These are phyloP conservation scores for Uropsilus gracilis DNA, from an alignment of 2,113 vertebrate genomes.

Conservation along the genomic window DNA sequence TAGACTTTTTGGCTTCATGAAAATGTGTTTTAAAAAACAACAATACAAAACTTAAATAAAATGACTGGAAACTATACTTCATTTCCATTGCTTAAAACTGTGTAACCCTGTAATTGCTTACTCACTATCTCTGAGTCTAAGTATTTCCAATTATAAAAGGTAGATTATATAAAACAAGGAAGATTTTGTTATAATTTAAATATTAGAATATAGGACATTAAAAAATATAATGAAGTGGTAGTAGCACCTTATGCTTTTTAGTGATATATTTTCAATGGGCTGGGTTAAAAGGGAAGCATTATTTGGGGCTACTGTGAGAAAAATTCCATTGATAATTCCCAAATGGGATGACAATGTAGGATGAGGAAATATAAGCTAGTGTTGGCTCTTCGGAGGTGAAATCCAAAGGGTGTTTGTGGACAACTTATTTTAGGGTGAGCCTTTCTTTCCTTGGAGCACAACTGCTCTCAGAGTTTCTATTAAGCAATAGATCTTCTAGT, in stretches of 20 bases:
- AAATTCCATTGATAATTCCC: not conserved
- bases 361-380: not conserved
- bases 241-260: not conserved
- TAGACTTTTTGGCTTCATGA: not conserved
- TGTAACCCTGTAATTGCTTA: not conserved
- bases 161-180: not conserved
- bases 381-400: not conserved
- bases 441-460: not conserved
- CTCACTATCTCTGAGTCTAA: not conserved
- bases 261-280: not conserved
- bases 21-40: not conserved
- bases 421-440: not conserved
- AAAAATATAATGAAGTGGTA: not conserved
- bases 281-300: not conserved
- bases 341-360: not conserved
- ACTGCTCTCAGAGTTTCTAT: not conserved
- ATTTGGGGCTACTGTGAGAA: no score
- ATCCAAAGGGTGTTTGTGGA: not conserved
- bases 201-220: not conserved
- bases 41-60: not conserved
- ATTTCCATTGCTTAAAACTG: not conserved
- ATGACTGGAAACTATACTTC: not conserved
- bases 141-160: not conserved
- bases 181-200: not conserved
- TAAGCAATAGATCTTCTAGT: not conserved